A percentile compares a stretch with the other conserved stretches of the same genome.
Evolutionary conservation across 2,797 vertebrate species (phyloP).

Genomic region (Myioborus melanocephalus): DNA sequence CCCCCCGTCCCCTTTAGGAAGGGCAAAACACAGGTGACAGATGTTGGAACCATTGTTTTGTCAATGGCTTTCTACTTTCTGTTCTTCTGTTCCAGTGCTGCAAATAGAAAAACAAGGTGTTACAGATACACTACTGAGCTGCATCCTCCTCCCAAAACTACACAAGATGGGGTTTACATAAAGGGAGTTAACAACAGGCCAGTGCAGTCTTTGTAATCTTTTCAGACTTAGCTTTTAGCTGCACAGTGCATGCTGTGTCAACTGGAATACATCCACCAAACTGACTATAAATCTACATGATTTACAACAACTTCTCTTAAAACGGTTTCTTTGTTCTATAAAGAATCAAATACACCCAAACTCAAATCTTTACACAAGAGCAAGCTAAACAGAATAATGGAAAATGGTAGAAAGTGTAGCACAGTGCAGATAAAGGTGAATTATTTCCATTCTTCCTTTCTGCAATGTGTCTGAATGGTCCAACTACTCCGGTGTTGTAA

Average conservation of each 20-base stretch:
- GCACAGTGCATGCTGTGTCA: neutral
- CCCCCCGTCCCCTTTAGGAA: neutral
- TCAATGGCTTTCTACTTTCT: neutral
- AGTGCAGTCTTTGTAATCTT: neutral
- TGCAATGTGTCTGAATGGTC: neutral
- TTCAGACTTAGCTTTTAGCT: neutral
- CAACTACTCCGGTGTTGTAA: neutral
- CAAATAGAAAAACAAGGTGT: neutral
- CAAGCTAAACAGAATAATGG: neutral
- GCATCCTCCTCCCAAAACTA: neutral
- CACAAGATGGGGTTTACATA: neutral
- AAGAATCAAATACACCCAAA: neutral
- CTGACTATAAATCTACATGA: neutral
- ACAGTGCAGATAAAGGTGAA: neutral
- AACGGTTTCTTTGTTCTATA: neutral
- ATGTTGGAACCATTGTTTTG: neutral
- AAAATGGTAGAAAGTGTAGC: neutral
- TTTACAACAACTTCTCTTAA: neutral
- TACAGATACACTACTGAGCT: neutral
- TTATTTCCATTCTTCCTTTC: neutral
- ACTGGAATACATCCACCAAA: neutral
- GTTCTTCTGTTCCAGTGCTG: slow-evolving; percentile 28
- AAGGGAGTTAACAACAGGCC: neutral
- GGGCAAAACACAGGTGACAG: neutral
- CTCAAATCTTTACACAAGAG: neutral